These are phyloP conservation scores for Pachyramphus minor DNA, from an alignment of 2,113 vertebrate species.

Conservation along the genomic window DNA sequence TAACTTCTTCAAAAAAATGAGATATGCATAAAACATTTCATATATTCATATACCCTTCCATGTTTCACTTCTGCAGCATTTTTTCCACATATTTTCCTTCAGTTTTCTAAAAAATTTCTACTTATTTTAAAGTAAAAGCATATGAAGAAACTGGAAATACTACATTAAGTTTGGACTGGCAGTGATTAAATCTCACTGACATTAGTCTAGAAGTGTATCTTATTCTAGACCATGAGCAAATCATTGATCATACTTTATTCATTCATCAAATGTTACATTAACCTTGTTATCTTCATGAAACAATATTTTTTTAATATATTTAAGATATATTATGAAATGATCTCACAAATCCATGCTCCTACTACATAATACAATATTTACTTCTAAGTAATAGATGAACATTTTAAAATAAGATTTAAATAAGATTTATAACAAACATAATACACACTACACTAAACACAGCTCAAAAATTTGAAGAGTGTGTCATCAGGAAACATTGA, in stretches of 20 bases:
- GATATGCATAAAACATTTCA: neutral
- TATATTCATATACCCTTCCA: neutral
- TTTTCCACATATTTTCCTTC: accelerated
- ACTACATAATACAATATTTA: neutral
- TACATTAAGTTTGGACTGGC: neutral
- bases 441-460: neutral
- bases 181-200: neutral
- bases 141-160: neutral
- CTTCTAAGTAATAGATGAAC: neutral
- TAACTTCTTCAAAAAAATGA: neutral
- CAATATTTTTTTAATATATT: neutral
- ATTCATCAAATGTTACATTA: neutral
- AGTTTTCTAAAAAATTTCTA: neutral
- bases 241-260: neutral
- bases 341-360: neutral
- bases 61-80: neutral
- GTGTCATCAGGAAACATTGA: neutral
- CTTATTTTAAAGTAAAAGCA: neutral
- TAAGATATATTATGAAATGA: neutral
- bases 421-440: neutral
- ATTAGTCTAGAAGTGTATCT: neutral
- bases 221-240: neutral
- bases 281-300: neutral
- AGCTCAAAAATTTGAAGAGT: neutral
- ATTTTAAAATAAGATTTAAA: neutral